These are phyloP conservation scores for Cotesia glomerata DNA, from an alignment of 1,140 invertebrate genomes.

Conservation along the genomic window DNA sequence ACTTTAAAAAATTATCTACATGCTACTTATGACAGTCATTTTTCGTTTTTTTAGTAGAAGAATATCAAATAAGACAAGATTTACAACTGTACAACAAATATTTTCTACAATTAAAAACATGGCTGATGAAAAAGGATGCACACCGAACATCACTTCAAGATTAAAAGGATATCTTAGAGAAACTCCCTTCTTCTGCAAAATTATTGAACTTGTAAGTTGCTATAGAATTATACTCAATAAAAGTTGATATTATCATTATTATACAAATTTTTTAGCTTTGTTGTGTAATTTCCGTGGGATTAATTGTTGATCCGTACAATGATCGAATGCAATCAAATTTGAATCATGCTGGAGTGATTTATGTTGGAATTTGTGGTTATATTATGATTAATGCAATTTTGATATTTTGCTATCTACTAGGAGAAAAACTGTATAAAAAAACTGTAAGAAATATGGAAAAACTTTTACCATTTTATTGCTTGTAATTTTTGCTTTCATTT, in stretches of 20 bases:
- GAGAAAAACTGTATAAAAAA: constrained; percentile 32
- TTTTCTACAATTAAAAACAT: constrained; percentile 27
- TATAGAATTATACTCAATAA: background rate
- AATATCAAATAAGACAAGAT: too few species aligned
- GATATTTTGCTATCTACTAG: constrained; percentile 30
- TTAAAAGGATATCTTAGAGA: constrained; percentile 36
- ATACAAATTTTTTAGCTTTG: constrained; percentile 28
- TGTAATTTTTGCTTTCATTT: background rate
- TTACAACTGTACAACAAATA: too few species aligned
- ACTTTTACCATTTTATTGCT: background rate
- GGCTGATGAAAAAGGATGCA: constrained; percentile 26
- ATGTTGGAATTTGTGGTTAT: constrained; percentile 31
- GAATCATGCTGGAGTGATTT: constrained; percentile 32
- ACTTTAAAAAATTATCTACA: too few species aligned
- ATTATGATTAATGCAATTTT: constrained; percentile 36
- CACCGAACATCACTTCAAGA: constrained; percentile 16
- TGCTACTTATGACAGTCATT: too few species aligned
- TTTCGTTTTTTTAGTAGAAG: too few species aligned
- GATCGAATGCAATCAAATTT: constrained; percentile 26
- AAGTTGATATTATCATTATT: background rate
- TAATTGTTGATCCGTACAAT: constrained; percentile 36
- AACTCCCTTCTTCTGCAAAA: constrained; percentile 42
- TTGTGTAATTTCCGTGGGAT: constrained; percentile 33
- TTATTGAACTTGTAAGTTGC: constrained; percentile 42
- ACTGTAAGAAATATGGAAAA: constrained; percentile 27